phyloP scores from a whole-genome alignment of 2,888 invertebrate species.

The Hartigia nigra region DNA sequence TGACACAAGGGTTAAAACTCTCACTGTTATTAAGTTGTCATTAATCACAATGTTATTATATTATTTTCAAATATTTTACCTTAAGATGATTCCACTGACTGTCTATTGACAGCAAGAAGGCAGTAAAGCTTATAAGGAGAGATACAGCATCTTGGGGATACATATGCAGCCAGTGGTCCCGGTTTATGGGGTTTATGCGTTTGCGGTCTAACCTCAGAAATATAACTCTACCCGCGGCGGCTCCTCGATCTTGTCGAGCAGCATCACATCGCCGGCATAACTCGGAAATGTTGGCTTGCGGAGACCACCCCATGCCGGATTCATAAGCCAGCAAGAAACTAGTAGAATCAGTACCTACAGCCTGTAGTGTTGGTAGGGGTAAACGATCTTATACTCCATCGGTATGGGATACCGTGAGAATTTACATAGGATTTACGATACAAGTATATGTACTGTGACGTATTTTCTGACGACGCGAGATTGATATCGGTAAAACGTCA shows the following conservation, averaged over 20 bases:
- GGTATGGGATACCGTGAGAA: neutral
- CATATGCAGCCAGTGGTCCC: neutral
- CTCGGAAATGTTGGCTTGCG: slow-evolving; percentile 40
- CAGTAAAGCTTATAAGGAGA: neutral
- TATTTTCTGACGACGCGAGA: too few species aligned
- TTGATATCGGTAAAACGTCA: too few species aligned
- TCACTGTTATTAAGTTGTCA: neutral
- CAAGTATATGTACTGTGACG: neutral
- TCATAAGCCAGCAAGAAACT: slow-evolving; percentile 37
- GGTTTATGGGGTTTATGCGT: slow-evolving; percentile 44
- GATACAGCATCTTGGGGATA: neutral
- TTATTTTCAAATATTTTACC: neutral
- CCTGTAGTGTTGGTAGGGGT: neutral
- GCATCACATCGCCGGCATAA: slow-evolving; percentile 52
- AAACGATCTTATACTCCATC: slow-evolving; percentile 2
- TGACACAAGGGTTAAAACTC: neutral
- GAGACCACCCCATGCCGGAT: slow-evolving; percentile 48
- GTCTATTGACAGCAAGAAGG: neutral
- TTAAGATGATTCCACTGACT: neutral
- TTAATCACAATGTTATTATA: neutral
- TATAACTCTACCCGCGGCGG: slow-evolving; percentile 55
- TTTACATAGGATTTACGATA: neutral
- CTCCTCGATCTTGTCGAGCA: slow-evolving; percentile 54
- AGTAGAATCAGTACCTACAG: slow-evolving; percentile 4
- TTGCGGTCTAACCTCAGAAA: slow-evolving; percentile 58